Evolutionary conservation across 2,888 invertebrate genomes (phyloP).

Genomic region (Pandemis heparana): DNA sequence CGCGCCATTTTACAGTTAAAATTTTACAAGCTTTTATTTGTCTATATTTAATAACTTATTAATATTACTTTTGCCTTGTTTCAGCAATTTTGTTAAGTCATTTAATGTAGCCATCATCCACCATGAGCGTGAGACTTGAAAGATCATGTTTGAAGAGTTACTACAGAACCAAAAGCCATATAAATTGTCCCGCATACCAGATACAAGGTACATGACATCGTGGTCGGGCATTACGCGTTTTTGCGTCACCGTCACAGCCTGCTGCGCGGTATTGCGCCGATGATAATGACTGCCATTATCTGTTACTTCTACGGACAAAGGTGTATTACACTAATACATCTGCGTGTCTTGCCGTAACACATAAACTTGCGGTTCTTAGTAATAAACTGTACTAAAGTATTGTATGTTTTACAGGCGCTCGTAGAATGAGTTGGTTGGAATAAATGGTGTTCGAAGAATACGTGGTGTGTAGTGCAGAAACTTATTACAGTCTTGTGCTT

Average conservation of each 20-base stretch:
- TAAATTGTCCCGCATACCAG: slow-evolving; percentile 22
- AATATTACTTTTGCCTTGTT: too few species aligned
- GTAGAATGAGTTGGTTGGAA: neutral
- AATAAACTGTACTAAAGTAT: slow-evolving; percentile 21
- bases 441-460: slow-evolving; percentile 3
- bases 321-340: slow-evolving; percentile 28
- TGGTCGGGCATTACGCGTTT: slow-evolving; percentile 51
- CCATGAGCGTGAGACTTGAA: neutral
- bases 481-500: neutral
- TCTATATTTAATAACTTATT: too few species aligned
- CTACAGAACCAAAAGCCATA: neutral
- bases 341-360: slow-evolving; percentile 17
- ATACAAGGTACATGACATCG: slow-evolving; percentile 28
- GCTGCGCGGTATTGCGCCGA: slow-evolving; percentile 47
- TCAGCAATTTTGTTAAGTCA: too few species aligned
- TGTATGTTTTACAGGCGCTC: slow-evolving; percentile 4
- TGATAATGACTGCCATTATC: slow-evolving; percentile 50
- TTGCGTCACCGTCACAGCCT: slow-evolving; percentile 54
- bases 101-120: too few species aligned
- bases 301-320: slow-evolving; percentile 38
- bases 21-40: too few species aligned
- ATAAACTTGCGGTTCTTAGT: slow-evolving; percentile 16
- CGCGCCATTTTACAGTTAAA: too few species aligned
- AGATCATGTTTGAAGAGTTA: neutral
- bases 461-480: neutral